phyloP scores from a whole-genome alignment of 2,888 invertebrate genomes.

The Oscheius myriophilus region DNA sequence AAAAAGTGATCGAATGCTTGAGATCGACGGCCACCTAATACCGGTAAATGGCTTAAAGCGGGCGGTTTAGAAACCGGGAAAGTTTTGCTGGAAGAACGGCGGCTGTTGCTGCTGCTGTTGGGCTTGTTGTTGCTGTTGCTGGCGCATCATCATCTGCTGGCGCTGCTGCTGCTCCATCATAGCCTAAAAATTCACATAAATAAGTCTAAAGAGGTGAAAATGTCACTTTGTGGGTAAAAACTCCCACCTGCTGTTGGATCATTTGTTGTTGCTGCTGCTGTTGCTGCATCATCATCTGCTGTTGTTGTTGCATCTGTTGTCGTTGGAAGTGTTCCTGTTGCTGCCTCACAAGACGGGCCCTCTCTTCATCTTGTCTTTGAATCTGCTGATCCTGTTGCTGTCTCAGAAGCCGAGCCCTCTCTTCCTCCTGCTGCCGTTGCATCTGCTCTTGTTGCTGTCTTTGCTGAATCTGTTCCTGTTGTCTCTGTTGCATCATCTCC shows the following conservation, averaged over 20 bases:
- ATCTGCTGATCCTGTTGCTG: neutral
- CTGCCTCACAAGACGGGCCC: too few relatives aligned
- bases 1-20: too few relatives aligned
- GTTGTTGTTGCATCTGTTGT: constrained; percentile 13
- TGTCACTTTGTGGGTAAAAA: neutral
- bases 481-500: neutral
- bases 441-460: neutral
- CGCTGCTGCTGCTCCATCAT: neutral
- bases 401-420: neutral
- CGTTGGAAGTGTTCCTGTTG: too few relatives aligned
- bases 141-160: neutral
- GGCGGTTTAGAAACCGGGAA: neutral
- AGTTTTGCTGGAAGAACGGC: neutral
- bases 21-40: too few relatives aligned
- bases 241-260: neutral
- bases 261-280: constrained; percentile 7
- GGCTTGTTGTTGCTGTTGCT: neutral
- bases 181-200: neutral
- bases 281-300: constrained; percentile 6
- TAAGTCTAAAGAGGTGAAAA: neutral
- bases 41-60: too few relatives aligned
- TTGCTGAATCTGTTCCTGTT: neutral
- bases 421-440: neutral
- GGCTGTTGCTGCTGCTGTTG: constrained; percentile 6
- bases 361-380: neutral